A percentile compares a stretch with the other conserved stretches of the same genome.
phyloP scores from a whole-genome alignment of 2,797 vertebrate genomes.

The Rousettus madagascariensis region DNA sequence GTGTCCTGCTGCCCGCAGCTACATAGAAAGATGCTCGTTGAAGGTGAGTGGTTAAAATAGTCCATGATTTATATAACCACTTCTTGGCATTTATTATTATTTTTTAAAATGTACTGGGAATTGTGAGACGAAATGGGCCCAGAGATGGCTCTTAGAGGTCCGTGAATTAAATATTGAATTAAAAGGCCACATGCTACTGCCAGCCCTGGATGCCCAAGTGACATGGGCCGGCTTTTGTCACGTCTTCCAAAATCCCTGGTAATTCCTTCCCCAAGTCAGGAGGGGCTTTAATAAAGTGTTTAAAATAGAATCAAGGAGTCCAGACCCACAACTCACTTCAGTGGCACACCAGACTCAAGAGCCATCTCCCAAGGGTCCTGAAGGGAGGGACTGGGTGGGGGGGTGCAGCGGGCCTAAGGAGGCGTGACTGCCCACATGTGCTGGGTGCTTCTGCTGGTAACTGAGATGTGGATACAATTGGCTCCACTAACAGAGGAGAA shows the following conservation, averaged over 20 bases:
- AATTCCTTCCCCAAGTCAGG: neutral
- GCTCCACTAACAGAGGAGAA: neutral
- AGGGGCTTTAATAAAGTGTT: neutral
- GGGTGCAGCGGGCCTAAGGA: rapidly evolving
- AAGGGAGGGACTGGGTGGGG: rapidly evolving
- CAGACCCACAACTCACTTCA: neutral
- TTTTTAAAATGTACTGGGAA: neutral
- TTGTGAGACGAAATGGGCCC: neutral
- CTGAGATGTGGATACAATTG: neutral
- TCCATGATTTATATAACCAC: neutral
- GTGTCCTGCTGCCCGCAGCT: neutral
- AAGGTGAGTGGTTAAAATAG: neutral
- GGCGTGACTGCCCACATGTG: rapidly evolving
- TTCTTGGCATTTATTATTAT: slow-evolving; percentile 18
- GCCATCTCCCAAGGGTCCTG: neutral
- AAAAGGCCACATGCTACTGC: neutral
- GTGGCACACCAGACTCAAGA: neutral
- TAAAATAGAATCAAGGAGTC: neutral
- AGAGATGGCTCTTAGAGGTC: neutral
- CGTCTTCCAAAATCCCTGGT: neutral
- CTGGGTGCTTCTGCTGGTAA: neutral
- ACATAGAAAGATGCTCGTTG: neutral
- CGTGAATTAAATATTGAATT: neutral
- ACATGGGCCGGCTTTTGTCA: neutral
- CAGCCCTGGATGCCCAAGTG: neutral